phyloP scores from a whole-genome alignment of 2,888 invertebrate species.

The Torymus aiolomorphi region DNA sequence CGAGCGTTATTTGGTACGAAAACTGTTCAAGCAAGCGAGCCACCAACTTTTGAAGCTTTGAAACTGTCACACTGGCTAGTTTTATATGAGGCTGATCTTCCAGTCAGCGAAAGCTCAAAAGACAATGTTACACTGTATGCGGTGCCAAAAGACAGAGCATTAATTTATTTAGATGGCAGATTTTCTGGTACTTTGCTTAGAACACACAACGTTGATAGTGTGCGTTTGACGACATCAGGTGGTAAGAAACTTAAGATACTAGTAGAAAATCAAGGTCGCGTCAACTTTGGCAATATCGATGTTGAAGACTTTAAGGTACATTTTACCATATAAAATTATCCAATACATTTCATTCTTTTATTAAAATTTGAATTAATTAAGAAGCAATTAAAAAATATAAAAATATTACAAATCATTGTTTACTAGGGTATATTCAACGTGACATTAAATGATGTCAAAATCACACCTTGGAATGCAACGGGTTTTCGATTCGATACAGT shows the following conservation, averaged over 20 bases:
- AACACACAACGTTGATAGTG: slow-evolving; percentile 59
- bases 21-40: slow-evolving; percentile 62
- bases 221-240: slow-evolving; percentile 57
- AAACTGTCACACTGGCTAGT: slow-evolving; percentile 75
- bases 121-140: slow-evolving; percentile 74
- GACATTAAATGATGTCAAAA: slow-evolving; percentile 49
- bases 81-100: slow-evolving; percentile 75
- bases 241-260: slow-evolving; percentile 72
- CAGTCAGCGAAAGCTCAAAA: slow-evolving; percentile 50
- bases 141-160: slow-evolving; percentile 77
- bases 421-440: slow-evolving; percentile 62
- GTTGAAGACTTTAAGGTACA: slow-evolving; percentile 75
- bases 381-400: too few relatives aligned
- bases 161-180: slow-evolving; percentile 76
- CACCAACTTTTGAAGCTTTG: slow-evolving; percentile 78
- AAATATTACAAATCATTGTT: background rate
- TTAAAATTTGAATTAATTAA: too few relatives aligned
- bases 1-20: slow-evolving; percentile 70
- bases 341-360: background rate
- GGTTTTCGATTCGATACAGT: slow-evolving; percentile 59
- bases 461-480: slow-evolving; percentile 61
- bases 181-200: slow-evolving; percentile 67
- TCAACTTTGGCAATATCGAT: slow-evolving; percentile 80
- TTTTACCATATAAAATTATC: background rate
- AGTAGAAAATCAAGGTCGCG: slow-evolving; percentile 89